Conservation (phyloP, 2,888 invertebrate genomes). For the Acanthosepion esculentum region DNA sequence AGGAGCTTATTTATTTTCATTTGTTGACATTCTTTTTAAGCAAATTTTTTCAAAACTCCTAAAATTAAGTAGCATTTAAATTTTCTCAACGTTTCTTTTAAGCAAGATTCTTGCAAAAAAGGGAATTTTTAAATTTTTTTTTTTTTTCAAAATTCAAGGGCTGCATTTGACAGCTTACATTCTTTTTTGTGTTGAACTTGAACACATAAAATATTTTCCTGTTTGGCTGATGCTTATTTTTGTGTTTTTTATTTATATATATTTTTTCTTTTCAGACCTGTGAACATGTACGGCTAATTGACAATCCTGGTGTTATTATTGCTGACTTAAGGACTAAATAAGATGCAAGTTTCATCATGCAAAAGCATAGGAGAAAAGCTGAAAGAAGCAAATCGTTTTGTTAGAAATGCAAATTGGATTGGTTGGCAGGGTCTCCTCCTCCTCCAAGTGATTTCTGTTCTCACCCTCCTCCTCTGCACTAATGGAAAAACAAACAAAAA, state of each 20-base stretch:
- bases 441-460: not conserved
- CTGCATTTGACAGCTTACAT: too few relatives aligned
- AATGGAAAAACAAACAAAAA: too few relatives aligned
- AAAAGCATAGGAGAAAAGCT: not conserved
- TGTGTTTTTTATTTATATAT: not conserved
- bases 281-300: slow-evolving; percentile 50
- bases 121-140: too few relatives aligned
- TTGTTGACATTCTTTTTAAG: too few relatives aligned
- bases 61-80: too few relatives aligned
- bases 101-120: too few relatives aligned
- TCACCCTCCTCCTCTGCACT: not conserved
- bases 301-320: slow-evolving; percentile 48
- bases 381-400: not conserved
- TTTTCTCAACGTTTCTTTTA: too few relatives aligned
- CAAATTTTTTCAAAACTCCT: too few relatives aligned
- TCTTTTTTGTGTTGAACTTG: too few relatives aligned
- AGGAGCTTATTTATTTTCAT: too few relatives aligned
- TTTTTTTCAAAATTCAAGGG: too few relatives aligned
- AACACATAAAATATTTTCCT: too few relatives aligned
- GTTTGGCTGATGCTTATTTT: not conserved
- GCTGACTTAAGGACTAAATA: slow-evolving; percentile 50
- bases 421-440: not conserved
- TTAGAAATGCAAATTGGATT: not conserved
- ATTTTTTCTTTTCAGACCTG: slow-evolving; percentile 50
- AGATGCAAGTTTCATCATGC: not conserved